Conservation (phyloP, 2,888 invertebrate genomes). For the Eumacrocentrus americanus region DNA sequence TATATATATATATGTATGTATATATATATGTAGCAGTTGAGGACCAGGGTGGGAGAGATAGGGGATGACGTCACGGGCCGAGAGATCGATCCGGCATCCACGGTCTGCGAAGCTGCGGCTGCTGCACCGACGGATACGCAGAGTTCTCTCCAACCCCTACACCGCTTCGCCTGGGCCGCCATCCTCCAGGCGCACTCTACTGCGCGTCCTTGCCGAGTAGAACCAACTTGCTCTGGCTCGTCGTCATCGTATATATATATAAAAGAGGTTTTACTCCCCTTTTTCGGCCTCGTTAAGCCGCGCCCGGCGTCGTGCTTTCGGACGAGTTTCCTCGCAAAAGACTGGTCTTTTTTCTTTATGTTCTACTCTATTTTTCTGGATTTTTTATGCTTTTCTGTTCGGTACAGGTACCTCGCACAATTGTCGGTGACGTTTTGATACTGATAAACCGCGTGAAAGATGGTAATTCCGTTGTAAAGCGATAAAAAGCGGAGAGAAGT, state of each 20-base stretch:
- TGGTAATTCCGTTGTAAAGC: too few species aligned
- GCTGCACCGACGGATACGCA: slow-evolving; percentile 25
- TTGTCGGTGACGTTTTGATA: too few species aligned
- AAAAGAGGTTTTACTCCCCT: slow-evolving; percentile 2
- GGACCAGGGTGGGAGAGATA: slow-evolving; percentile 20
- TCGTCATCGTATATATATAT: neutral
- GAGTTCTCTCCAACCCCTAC: neutral
- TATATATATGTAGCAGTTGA: neutral
- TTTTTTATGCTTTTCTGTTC: too few species aligned
- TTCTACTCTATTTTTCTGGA: too few species aligned
- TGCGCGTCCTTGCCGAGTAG: neutral
- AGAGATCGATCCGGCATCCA: slow-evolving; percentile 42
- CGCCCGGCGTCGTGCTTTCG: neutral
- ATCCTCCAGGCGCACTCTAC: neutral
- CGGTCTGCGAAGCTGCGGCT: slow-evolving; percentile 35
- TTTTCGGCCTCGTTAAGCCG: slow-evolving; percentile 3
- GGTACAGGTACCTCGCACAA: too few species aligned
- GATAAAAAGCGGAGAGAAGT: too few species aligned
- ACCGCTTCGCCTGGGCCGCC: slow-evolving; percentile 5
- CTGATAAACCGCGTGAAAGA: too few species aligned
- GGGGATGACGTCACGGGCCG: slow-evolving; percentile 36
- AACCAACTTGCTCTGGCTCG: too few species aligned
- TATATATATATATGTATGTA: neutral
- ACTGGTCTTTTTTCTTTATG: too few species aligned
- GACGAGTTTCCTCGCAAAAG: neutral